Base-by-base conservation (phyloP, 2,797 vertebrate genomes). In the Zenarchopterus dispar region DNA sequence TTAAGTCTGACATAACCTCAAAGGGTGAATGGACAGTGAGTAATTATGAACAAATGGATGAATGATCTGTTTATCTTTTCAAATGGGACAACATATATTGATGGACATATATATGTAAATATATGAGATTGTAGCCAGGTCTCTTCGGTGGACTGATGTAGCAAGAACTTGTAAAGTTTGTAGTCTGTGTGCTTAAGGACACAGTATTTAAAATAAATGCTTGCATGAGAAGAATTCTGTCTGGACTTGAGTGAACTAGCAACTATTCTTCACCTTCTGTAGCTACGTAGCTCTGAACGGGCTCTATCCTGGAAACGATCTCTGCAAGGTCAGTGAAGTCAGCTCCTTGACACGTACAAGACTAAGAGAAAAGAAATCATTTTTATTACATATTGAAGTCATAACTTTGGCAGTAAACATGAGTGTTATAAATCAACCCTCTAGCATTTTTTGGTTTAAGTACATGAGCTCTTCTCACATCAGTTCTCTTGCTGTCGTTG, bases 271-370 rank as follows among this genome's bases (percentile, higher is more conserved):
- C 87, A 97, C 96, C 96, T 6, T 97, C 96, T 0, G 93, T 93
- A 0, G 93, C 93, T 2, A 93, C 72, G n/a, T 94, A 96, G 84
- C 86, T 94, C 26, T 95, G 93, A n/a, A 96, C 94, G 0, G 97
- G 96, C 60, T 99, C 97, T 4, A 98, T 98, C 63, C 97, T 93
- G 39, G 97, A 97, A 24, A 99, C 96, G 0, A 99, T 99, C 88
- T 99, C 97, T 0, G 97, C 97, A 67, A 99, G 90, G 86, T 98
- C 97, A 0, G 96, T 99, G 92, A 98, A 99, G 71, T 96, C 95
- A 0, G 96, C 96, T 24, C 88, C 95, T 28, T 94, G 93, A 81
- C 91, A 95, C 0, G 94, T 91, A 22, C 89, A 93, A 0, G 93
- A 88, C 94, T 94, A 42, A 23, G 0, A 70, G 18, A 64, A 33